A percentile compares a stretch with the other conserved stretches of the same genome.
Evolutionary conservation across 2,113 vertebrate species (phyloP).

Genomic region (Phocoena phocoena): DNA sequence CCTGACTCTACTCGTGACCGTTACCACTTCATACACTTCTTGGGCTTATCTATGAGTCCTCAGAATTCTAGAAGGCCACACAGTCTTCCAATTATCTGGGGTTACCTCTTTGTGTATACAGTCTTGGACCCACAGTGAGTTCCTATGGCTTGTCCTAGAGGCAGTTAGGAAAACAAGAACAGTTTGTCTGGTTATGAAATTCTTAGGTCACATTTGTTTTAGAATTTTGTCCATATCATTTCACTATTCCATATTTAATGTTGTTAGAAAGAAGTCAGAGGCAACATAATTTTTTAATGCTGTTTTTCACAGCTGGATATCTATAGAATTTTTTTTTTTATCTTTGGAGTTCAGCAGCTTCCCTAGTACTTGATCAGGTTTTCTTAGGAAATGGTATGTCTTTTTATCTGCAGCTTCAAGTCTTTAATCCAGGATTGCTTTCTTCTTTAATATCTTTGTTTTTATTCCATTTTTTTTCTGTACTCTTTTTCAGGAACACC

Average conservation of each 20-base stretch:
- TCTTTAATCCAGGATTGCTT: background rate
- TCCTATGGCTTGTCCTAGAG: background rate
- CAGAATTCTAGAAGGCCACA: background rate
- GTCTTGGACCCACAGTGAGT: background rate
- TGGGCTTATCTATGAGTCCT: background rate
- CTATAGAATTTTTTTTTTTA: background rate
- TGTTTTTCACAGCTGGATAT: background rate
- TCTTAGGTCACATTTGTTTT: background rate
- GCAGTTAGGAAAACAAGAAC: background rate
- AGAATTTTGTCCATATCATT: background rate
- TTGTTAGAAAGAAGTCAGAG: background rate
- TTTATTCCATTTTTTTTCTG: background rate
- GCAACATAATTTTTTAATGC: background rate
- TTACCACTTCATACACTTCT: background rate
- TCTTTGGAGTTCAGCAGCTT: background rate
- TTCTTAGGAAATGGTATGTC: background rate
- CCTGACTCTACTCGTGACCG: background rate
- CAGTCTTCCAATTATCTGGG: background rate
- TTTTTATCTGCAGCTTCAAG: constrained; percentile 8
- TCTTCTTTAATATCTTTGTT: background rate
- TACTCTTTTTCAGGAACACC: background rate
- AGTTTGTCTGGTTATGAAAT: background rate
- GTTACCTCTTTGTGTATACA: background rate
- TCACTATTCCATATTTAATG: background rate
- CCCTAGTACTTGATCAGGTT: background rate